A percentile compares a stretch with the other conserved stretches of the same genome.
These are phyloP conservation scores for Dicyema japonicum DNA, from an alignment of 1,140 invertebrate species.

Conservation along the genomic window DNA sequence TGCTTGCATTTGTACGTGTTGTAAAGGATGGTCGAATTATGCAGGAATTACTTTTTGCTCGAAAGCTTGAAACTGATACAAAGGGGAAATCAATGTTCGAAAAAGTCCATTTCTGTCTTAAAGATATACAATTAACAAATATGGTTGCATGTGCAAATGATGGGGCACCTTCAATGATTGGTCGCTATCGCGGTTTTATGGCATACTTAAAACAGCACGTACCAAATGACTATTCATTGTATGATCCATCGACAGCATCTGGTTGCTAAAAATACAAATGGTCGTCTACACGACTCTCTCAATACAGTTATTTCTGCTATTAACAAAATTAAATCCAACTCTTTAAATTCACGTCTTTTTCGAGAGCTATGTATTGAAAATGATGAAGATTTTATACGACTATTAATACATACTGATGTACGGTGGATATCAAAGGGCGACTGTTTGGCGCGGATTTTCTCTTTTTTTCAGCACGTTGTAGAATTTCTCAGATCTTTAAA, in stretches of 20 bases:
- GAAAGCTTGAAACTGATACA: not conserved
- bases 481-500: too few species aligned
- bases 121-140: constrained; percentile 1
- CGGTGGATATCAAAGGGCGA: constrained; percentile 1
- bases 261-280: not conserved
- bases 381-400: not conserved
- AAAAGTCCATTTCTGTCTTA: not conserved
- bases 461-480: too few species aligned
- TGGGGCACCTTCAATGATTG: not conserved
- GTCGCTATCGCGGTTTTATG: not conserved
- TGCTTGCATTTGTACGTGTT: not conserved
- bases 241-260: constrained; percentile 2
- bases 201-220: not conserved
- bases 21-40: not conserved
- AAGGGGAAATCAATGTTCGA: not conserved
- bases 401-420: constrained; percentile 1
- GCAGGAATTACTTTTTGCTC: constrained; percentile 1
- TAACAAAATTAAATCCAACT: constrained; percentile 1
- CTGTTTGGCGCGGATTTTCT: too few species aligned
- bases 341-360: constrained; percentile 1
- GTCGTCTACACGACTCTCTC: constrained; percentile 1
- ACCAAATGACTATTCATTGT: constrained; percentile 1
- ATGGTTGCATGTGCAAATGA: constrained; percentile 1
- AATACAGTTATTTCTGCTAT: not conserved
- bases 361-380: constrained; percentile 1